Base-by-base conservation (phyloP, 2,888 invertebrate genomes). In the Lucinisca nassula region DNA sequence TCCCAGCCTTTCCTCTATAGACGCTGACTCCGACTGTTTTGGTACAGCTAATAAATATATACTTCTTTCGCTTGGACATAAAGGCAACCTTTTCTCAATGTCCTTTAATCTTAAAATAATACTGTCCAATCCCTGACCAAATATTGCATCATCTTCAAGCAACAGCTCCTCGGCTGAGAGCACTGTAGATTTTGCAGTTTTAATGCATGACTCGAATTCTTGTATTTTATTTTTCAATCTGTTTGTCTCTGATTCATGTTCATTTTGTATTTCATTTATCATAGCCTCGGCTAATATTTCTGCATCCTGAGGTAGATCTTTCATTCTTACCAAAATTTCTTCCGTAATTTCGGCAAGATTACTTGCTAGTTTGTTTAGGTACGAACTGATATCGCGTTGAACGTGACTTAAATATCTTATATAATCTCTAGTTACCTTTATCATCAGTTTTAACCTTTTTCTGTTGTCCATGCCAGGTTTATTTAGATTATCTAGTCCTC, bases 371-470 rank as follows among this genome's bases (percentile, higher is more conserved):
- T 90, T 90, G 12, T 88, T 86, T 14, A 88, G 45, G 35, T 90
- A 88, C 4, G 86, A 79, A 35, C 78, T 72, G 38, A 90, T 51
- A 38, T 90, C 86, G 55, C 81, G 86, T 0, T 84, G 70, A 51
- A 88, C 84, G 40, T 83, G 75, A 40, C 80, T 82, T 10, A 85
- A 76, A 74, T 86, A 90, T 75, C 84, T 58, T 17, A 90, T 87
- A 45, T 85, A 75, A 55, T 37, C 67, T 38, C 82, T 84, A 24
- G 67, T 67, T 32, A 51, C 21, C 35, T 67, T 67, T 67, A 67
- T 35, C 67, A 35, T 32, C 17, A 35, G 35, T 67, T 67, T 67
- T 8, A 67, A 30, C 4, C 30, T 67, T 30, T 32, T 67, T 21
- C 67, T 67, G 8, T 30, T 3, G 17, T 67, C 67, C 67, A 67